Percentiles rank a stretch among this genome's conserved stretches.
Evolutionary conservation across 2,888 invertebrate species (phyloP).

Genomic region (Callosobruchus maculatus): DNA sequence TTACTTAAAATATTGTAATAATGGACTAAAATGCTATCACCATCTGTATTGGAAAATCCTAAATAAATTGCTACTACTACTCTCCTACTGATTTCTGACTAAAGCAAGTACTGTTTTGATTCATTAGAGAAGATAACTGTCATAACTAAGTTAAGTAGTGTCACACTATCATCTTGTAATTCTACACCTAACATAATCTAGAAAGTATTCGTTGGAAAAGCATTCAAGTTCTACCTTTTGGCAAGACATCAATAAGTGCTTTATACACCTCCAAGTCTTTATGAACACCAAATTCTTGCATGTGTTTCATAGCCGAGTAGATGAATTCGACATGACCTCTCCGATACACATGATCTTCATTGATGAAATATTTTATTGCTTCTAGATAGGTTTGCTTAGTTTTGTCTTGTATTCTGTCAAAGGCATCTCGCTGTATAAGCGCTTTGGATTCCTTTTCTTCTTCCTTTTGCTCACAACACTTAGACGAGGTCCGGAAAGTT

Average conservation of each 20-base stretch:
- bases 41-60: too few species aligned
- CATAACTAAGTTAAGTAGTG: too few species aligned
- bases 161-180: too few species aligned
- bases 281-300: constrained; percentile 87
- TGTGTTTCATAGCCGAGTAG: constrained; percentile 78
- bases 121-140: too few species aligned
- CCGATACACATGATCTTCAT: constrained; percentile 60
- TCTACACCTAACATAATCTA: too few species aligned
- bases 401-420: constrained; percentile 55
- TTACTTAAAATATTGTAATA: too few species aligned
- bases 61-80: too few species aligned
- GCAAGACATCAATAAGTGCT: constrained; percentile 77
- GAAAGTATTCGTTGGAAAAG: too few species aligned
- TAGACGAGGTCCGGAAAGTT: constrained; percentile 12
- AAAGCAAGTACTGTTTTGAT: too few species aligned
- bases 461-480: constrained; percentile 2
- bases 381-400: constrained; percentile 67
- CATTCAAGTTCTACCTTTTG: constrained; percentile 58
- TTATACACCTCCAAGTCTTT: constrained; percentile 86
- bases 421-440: constrained; percentile 50
- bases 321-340: constrained; percentile 94
- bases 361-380: constrained; percentile 71
- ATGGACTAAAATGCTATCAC: too few species aligned
- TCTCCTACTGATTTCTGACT: too few species aligned
- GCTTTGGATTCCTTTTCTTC: constrained; percentile 34